Base-by-base conservation (phyloP, 2,888 invertebrate genomes). In the Eledone cirrhosa region DNA sequence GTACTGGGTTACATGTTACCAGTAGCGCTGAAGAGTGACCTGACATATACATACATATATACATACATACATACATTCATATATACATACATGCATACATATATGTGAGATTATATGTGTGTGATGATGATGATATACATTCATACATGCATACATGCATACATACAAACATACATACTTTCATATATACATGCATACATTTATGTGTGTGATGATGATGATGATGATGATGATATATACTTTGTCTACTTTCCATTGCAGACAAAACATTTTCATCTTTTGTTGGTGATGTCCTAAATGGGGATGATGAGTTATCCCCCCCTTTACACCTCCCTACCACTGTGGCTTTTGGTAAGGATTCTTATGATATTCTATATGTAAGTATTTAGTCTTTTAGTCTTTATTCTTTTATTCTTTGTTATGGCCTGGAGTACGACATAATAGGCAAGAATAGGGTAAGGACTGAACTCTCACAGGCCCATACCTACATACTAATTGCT, bases 61-160 rank as follows among this genome's bases (percentile, higher is more conserved):
- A 24, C 27, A 53, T 16, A 47, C 19, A 77, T 11, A 77, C 24
- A 53, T 22, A 48, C 24, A 77, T 47, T 41, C 24, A 77, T 22
- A 77, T 22, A 77, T 48, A 77, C 24, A 77, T 48, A 77, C 22
- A 77, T 48, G n/a, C n/a, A 77, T 48, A 77, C 24, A 77, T 77
- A 77, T 77, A 77, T 77, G 48, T 48, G 48, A 33, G n/a, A n/a
- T 11, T 41, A 41, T 41, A 41, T 41, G 11, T 41, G 8, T 41
- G 41, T 41, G 11, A 5, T 8, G 5, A 5, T 41, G 3, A 8
- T 11, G 5, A 41, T 41, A 41, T 41, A 11, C 41, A 41, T 11
- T 0, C 41, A 41, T 41, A 41, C 11, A 41, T 41, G 41, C 11
- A 41, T 41, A 11, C 8, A 33, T 33, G 33, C 33, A 33, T 33